phyloP scores from a whole-genome alignment of 2,888 invertebrate genomes.

The Hemaris fuciformis region DNA sequence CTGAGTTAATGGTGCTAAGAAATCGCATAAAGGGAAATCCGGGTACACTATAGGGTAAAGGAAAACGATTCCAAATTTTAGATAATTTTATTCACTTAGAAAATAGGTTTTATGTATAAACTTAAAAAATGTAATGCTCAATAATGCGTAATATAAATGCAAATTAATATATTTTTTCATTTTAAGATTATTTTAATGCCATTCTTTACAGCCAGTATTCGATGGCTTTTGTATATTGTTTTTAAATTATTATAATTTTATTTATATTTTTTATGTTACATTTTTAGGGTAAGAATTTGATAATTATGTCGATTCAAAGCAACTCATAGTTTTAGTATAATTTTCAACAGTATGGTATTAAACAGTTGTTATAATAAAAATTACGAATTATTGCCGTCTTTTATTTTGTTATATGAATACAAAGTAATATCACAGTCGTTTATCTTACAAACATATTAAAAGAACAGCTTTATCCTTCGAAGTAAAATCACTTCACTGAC shows the following conservation, averaged over 20 bases:
- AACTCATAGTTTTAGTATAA: background rate
- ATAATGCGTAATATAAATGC: background rate
- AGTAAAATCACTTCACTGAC: too few species aligned
- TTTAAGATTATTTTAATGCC: background rate
- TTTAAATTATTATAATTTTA: conserved; percentile 18
- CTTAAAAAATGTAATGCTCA: background rate
- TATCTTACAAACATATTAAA: background rate
- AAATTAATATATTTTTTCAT: background rate
- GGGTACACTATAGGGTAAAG: conserved; percentile 32
- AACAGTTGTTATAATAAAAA: background rate
- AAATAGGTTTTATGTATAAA: background rate
- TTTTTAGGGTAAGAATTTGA: background rate
- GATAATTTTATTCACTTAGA: background rate
- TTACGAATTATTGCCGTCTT: background rate
- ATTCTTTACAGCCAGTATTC: conserved; percentile 51
- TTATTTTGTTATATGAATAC: background rate
- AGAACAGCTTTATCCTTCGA: too few species aligned
- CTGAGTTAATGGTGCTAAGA: conserved; percentile 70
- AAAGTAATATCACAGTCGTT: background rate
- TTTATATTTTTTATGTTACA: background rate
- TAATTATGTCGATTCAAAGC: background rate
- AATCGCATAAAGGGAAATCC: conserved; percentile 47
- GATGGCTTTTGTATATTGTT: conserved; percentile 22
- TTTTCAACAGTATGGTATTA: background rate
- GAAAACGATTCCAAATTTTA: background rate